These are phyloP conservation scores for Deroptyus accipitrinus DNA, from an alignment of 2,113 vertebrate genomes.

Conservation along the genomic window DNA sequence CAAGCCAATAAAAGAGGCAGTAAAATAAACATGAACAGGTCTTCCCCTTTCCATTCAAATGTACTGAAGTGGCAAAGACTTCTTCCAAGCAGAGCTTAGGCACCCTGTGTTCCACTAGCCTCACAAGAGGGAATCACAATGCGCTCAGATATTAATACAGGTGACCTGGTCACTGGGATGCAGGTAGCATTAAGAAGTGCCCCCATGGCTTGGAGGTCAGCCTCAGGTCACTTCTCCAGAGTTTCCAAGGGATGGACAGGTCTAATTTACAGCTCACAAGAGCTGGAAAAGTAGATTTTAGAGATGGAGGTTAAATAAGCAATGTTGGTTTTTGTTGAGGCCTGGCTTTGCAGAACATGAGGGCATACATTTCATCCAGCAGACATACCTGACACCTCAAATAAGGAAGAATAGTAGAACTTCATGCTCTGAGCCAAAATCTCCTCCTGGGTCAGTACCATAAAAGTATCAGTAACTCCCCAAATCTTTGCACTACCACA, in stretches of 20 bases:
- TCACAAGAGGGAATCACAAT: slow-evolving; percentile 47
- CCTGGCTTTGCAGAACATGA: background rate
- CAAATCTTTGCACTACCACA: background rate
- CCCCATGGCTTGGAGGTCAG: slow-evolving; percentile 57
- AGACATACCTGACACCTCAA: background rate
- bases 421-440: slow-evolving; percentile 1
- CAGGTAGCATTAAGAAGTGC: background rate
- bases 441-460: background rate
- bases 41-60: slow-evolving; percentile 78
- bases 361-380: slow-evolving; percentile 9
- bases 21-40: slow-evolving; percentile 81
- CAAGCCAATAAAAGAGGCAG: slow-evolving; percentile 77
- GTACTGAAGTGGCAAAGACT: slow-evolving; percentile 78
- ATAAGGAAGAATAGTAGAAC: slow-evolving; percentile 30
- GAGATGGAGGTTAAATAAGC: slow-evolving; percentile 49
- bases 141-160: slow-evolving; percentile 59
- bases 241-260: background rate
- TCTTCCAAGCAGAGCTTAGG: slow-evolving; percentile 55
- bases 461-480: background rate
- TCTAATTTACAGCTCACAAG: slow-evolving; percentile 32
- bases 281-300: background rate
- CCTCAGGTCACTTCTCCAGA: slow-evolving; percentile 55
- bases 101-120: slow-evolving; percentile 74
- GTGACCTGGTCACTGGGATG: slow-evolving; percentile 70
- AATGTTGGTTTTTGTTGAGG: background rate